Conservation (phyloP, 2,113 vertebrate species). For the Psilopogon haemacephalus region DNA sequence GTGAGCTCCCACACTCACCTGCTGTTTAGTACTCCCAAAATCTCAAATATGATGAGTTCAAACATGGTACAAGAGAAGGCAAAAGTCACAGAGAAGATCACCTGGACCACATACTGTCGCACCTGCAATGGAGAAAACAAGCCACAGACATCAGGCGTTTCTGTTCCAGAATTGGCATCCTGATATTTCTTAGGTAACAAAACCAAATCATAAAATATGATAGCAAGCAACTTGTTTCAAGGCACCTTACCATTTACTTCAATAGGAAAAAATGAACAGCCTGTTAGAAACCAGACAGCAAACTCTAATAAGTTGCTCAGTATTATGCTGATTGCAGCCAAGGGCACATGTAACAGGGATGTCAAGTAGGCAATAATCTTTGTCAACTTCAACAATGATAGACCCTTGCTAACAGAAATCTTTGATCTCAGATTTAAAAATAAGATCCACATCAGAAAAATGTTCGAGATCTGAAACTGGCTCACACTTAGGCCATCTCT, state of each 20-base stretch:
- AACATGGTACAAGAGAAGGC: slow-evolving; percentile 99
- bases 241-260: not conserved
- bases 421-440: not conserved
- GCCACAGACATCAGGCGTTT: not conserved
- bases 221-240: not conserved
- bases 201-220: not conserved
- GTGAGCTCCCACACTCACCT: slow-evolving; percentile 76
- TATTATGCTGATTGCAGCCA: not conserved
- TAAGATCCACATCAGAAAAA: not conserved
- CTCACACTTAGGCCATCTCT: not conserved
- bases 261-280: not conserved
- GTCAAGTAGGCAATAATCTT: not conserved
- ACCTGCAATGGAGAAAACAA: slow-evolving; percentile 76
- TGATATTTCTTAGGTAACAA: not conserved
- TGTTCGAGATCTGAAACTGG: not conserved
- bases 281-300: not conserved
- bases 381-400: not conserved
- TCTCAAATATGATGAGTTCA: slow-evolving; percentile 99
- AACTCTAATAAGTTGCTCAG: not conserved
- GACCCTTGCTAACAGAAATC: not conserved
- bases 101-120: slow-evolving; percentile 93
- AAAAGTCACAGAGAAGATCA: slow-evolving; percentile 97
- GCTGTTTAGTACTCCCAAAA: slow-evolving; percentile 92
- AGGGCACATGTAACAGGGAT: not conserved
- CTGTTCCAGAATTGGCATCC: not conserved